Evolutionary conservation across 1,140 invertebrate genomes (phyloP).

Genomic region (Condylostylus longicornis): DNA sequence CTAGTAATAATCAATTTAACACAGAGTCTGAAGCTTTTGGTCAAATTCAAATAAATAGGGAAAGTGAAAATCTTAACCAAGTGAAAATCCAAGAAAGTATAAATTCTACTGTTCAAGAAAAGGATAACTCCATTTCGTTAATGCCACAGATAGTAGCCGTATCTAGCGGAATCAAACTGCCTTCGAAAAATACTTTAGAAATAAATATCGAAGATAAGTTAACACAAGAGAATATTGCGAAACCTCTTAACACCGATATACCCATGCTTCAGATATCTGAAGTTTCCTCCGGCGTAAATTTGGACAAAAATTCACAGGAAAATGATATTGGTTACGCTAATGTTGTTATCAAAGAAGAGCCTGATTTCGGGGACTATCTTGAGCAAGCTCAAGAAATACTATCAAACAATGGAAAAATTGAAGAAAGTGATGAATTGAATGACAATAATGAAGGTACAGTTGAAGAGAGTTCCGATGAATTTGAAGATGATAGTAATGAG

Average conservation of each 20-base stretch:
- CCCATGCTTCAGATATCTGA: too few species aligned
- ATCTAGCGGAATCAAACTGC: conserved; percentile 12
- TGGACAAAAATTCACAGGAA: too few species aligned
- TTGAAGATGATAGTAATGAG: conserved; percentile 12
- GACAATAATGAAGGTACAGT: neutral
- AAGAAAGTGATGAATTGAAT: neutral
- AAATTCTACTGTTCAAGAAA: conserved; percentile 3
- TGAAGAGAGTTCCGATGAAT: conserved; percentile 9
- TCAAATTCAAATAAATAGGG: neutral
- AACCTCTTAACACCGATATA: neutral
- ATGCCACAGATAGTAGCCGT: conserved; percentile 19
- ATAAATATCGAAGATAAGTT: neutral
- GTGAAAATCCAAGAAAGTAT: neutral
- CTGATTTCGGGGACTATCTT: conserved; percentile 15
- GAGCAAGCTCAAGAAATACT: neutral
- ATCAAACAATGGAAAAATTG: conserved; percentile 4
- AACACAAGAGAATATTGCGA: conserved; percentile 2
- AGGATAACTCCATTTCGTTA: neutral
- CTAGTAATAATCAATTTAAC: neutral
- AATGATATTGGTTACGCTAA: neutral
- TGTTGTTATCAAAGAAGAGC: conserved; percentile 22
- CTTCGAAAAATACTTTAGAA: conserved; percentile 5
- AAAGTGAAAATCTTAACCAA: too few species aligned
- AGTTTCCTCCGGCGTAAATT: too few species aligned
- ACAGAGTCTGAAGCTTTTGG: neutral